phyloP scores from a whole-genome alignment of 2,888 invertebrate genomes.

The Heliconius aoede region DNA sequence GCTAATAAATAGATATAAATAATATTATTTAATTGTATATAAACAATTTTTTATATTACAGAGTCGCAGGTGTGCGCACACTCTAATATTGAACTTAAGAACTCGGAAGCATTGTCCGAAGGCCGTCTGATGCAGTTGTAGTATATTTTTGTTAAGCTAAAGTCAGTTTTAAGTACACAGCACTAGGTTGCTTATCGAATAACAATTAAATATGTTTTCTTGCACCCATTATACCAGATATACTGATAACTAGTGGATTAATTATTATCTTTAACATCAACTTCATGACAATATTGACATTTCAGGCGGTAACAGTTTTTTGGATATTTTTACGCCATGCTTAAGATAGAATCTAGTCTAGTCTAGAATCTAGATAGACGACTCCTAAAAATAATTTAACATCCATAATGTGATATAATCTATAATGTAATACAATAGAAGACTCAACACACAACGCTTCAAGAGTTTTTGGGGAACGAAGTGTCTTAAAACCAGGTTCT shows the following conservation, averaged over 20 bases:
- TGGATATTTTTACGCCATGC: background rate
- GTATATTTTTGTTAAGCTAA: slow-evolving; percentile 23
- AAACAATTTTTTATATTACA: background rate
- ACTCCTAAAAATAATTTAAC: background rate
- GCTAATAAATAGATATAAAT: too few species aligned
- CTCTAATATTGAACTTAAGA: slow-evolving; percentile 43
- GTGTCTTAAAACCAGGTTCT: too few species aligned
- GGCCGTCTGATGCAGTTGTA: slow-evolving; percentile 33
- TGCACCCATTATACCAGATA: slow-evolving; percentile 4
- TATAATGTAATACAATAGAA: too few species aligned
- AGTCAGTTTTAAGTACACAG: background rate
- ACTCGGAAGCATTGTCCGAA: slow-evolving; percentile 45
- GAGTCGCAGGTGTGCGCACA: slow-evolving; percentile 18
- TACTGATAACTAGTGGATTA: slow-evolving; percentile 3
- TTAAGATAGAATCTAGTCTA: background rate
- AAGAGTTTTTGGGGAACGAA: too few species aligned
- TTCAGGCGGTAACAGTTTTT: background rate
- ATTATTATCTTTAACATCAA: slow-evolving; percentile 7
- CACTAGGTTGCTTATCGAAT: slow-evolving; percentile 7
- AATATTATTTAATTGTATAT: background rate
- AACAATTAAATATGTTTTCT: background rate
- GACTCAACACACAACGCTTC: too few species aligned
- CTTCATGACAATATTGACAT: slow-evolving; percentile 4
- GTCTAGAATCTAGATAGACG: too few species aligned
- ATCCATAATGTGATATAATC: background rate